Percentiles rank a stretch among this genome's conserved stretches.
phyloP scores from a whole-genome alignment of 2,888 invertebrate genomes.

The Nematopogon swammerdamellus region DNA sequence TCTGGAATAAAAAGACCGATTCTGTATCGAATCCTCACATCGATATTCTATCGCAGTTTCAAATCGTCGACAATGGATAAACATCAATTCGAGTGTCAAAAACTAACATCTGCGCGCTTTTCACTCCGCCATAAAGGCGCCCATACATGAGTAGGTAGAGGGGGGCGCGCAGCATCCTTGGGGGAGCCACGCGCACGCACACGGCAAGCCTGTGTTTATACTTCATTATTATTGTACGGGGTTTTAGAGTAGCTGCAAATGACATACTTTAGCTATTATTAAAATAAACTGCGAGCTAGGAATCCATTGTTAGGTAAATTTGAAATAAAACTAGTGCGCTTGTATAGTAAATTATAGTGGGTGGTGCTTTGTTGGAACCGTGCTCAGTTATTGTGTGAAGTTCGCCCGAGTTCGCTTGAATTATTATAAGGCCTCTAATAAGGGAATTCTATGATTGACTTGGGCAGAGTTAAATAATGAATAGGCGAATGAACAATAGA shows the following conservation, averaged over 20 bases:
- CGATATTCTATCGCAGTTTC: slow-evolving; percentile 40
- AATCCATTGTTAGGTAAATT: slow-evolving; percentile 36
- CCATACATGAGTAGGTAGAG: slow-evolving; percentile 19
- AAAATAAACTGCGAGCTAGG: slow-evolving; percentile 37
- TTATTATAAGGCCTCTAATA: no score
- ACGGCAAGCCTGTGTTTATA: slow-evolving; percentile 46
- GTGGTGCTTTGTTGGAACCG: slow-evolving; percentile 9
- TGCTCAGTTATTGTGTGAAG: no score
- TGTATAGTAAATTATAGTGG: slow-evolving; percentile 29
- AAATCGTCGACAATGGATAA: slow-evolving; percentile 40
- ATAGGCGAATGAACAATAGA: no score
- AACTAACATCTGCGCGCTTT: slow-evolving; percentile 54
- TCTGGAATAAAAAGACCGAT: slow-evolving; percentile 32
- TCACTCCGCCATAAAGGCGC: slow-evolving; percentile 33
- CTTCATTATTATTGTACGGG: slow-evolving; percentile 49
- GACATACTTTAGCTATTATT: slow-evolving; percentile 50
- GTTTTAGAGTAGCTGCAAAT: slow-evolving; percentile 50
- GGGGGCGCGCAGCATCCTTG: slow-evolving; percentile 35
- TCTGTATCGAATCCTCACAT: slow-evolving; percentile 28
- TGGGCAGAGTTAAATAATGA: no score
- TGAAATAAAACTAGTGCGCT: slow-evolving; percentile 27
- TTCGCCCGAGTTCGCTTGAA: no score
- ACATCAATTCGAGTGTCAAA: slow-evolving; percentile 56
- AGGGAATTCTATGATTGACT: no score
- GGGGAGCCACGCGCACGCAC: slow-evolving; percentile 28